A percentile compares a stretch with the other conserved stretches of the same genome.
Conservation (phyloP, 1,140 invertebrate species). For the Aricia agestis region DNA sequence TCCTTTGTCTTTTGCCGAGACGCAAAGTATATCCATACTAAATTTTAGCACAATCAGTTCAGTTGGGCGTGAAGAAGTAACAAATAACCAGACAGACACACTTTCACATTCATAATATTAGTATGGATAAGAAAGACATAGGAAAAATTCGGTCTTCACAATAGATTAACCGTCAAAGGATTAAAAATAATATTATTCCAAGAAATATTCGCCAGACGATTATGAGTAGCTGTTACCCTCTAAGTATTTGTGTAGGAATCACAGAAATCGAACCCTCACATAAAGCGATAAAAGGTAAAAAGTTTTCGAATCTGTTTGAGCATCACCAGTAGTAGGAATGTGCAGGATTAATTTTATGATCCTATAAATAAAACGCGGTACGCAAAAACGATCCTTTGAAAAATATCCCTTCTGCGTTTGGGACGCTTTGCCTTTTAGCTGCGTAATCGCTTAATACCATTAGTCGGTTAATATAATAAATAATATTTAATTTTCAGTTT, state of each 20-base stretch:
- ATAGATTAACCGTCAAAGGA: no score
- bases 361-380: conserved; percentile 1
- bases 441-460: neutral
- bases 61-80: no score
- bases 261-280: neutral
- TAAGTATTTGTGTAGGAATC: neutral
- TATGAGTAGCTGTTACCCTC: neutral
- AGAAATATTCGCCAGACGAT: neutral
- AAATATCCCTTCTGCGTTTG: neutral
- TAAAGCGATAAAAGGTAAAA: neutral
- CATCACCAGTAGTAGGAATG: neutral
- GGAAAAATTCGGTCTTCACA: no score
- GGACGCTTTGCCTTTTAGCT: neutral
- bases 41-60: no score
- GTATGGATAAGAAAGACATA: no score
- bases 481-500: no score
- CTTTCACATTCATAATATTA: no score
- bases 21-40: no score
- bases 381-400: neutral
- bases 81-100: no score
- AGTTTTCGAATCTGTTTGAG: neutral
- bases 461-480: neutral
- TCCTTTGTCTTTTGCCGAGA: no score
- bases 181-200: neutral
- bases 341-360: conserved; percentile 8